Evolutionary conservation across 2,113 vertebrate species (phyloP), one percentile per base, ranked within the genome.

Genomic region (Peromyscus polionotus): DNA sequence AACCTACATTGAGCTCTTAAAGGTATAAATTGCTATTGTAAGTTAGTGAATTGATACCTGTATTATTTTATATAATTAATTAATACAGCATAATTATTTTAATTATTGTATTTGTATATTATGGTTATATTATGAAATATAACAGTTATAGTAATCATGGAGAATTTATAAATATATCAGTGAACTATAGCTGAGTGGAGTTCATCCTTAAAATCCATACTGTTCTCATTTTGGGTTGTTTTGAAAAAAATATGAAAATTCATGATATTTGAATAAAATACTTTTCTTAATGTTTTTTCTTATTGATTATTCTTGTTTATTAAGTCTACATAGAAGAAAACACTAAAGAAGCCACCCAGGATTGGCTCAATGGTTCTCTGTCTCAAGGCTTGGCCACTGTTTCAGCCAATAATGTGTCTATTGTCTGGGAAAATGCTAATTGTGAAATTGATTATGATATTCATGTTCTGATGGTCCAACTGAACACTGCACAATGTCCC

Each of bases 361-460:
- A 77, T 39, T 31, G n/a, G 33, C 48, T 97, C 92, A 97, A 80
- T 96, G 95, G 88, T 45, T 98, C 68, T 79, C 51, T 93, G 51
- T 91, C 97, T 87, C 57, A 98, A 91, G 72, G 19, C 57, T 48
- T 36, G 7, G 36, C n/a, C 67, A 76, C n/a, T 28, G 59, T 90
- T 88, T 59, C 57, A 93, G 5, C 68, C 93, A 76, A 91, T 95
- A 94, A 97, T 90, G 87, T 95, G 93, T 70, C 90, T 72, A 85
- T 88, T 94, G 95, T 95, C 96, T 89, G 7, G 48, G 73, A 95
- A 97, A 93, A 94, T 97, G 97, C 42, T 96, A 97, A 96, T 97
- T 97, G 70, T 85, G 76, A 92, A 61, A 85, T 91, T 94, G 70
- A 93, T 97, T 97, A 20, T 61, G 85, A 68, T 95, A 79, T 96